Evolutionary conservation across 2,113 vertebrate genomes (phyloP).

Genomic region (Geococcyx californianus): DNA sequence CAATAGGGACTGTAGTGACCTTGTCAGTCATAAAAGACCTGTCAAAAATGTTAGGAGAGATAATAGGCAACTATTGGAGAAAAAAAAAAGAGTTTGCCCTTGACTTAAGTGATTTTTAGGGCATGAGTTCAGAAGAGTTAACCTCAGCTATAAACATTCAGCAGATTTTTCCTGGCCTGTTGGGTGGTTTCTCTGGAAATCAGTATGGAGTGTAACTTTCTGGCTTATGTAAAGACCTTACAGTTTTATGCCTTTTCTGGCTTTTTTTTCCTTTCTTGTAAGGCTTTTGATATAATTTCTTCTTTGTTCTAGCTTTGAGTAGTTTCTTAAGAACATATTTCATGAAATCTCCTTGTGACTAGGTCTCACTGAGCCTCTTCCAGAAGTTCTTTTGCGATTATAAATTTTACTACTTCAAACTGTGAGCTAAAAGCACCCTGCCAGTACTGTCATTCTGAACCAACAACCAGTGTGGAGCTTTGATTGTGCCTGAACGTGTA

Average conservation of each 20-base stretch:
- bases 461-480: not conserved
- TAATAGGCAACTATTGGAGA: not conserved
- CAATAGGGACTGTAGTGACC: not conserved
- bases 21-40: not conserved
- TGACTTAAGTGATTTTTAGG: not conserved
- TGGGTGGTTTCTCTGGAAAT: not conserved
- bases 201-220: not conserved
- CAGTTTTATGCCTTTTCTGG: not conserved
- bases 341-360: not conserved
- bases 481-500: not conserved
- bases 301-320: slow-evolving; percentile 4
- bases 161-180: not conserved
- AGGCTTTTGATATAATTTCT: not conserved
- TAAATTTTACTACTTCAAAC: not conserved
- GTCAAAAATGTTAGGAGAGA: not conserved
- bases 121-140: not conserved
- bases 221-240: not conserved
- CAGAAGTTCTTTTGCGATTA: not conserved
- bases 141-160: not conserved
- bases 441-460: not conserved
- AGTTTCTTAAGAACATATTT: not conserved
- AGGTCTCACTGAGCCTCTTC: not conserved
- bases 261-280: not conserved
- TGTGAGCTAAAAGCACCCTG: not conserved
- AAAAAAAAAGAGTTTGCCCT: not conserved